phyloP scores from a whole-genome alignment of 37 sponge, comb jelly and placozoan genomes.

The Halichondria panicea region DNA sequence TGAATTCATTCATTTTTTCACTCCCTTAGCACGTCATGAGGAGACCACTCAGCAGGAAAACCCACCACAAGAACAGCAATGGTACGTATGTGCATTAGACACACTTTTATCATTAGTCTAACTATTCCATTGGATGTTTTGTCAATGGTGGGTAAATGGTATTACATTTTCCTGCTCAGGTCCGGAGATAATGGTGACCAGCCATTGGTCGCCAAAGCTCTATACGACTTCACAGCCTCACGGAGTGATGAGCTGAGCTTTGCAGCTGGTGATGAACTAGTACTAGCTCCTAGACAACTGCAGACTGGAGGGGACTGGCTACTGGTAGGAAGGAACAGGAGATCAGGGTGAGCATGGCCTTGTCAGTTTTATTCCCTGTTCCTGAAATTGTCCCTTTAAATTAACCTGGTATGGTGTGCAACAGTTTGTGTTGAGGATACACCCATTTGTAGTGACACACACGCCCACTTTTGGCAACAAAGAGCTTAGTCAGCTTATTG shows the following conservation, averaged over 20 bases:
- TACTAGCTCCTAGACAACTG: slow-evolving; percentile 60
- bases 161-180: neutral
- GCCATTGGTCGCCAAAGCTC: slow-evolving; percentile 41
- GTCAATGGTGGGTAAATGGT: too few species aligned
- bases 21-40: neutral
- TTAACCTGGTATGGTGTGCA: too few species aligned
- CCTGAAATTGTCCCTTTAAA: too few species aligned
- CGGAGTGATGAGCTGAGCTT: slow-evolving; percentile 61
- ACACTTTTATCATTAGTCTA: too few species aligned
- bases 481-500: too few species aligned
- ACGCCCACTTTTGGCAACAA: too few species aligned
- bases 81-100: neutral
- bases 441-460: too few species aligned
- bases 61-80: slow-evolving; percentile 1
- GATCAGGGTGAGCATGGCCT: slow-evolving; percentile 39
- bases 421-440: too few species aligned
- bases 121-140: too few species aligned
- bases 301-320: slow-evolving; percentile 76
- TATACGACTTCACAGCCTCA: slow-evolving; percentile 59
- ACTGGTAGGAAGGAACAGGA: slow-evolving; percentile 47
- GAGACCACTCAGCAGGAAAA: neutral
- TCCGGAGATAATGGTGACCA: slow-evolving; percentile 17
- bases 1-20: neutral
- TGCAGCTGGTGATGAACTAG: slow-evolving; percentile 70
- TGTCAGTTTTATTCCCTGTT: too few species aligned